These are phyloP conservation scores for Saccopteryx leptura DNA, from an alignment of 2,113 vertebrate species.

Conservation along the genomic window DNA sequence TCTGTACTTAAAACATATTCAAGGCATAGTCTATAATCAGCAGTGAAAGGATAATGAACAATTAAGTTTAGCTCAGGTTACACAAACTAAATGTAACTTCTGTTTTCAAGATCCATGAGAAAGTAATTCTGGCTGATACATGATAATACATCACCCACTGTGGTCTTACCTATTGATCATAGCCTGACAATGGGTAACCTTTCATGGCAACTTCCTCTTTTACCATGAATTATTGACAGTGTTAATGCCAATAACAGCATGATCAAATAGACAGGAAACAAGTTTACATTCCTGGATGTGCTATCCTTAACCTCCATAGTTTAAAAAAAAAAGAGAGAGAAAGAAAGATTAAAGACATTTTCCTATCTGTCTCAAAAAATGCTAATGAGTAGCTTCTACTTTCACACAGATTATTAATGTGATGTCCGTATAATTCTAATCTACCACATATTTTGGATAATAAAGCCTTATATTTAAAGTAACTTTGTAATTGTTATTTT, in stretches of 20 bases:
- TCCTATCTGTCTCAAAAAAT: constrained; percentile 41
- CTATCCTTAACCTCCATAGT: constrained; percentile 34
- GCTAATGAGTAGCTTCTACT: constrained; percentile 14
- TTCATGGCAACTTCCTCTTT: constrained; percentile 67
- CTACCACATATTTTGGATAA: not conserved
- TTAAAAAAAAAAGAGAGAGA: not conserved
- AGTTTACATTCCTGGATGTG: constrained; percentile 67
- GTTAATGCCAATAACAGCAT: constrained; percentile 72
- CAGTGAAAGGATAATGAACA: constrained; percentile 44
- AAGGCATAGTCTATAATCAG: constrained; percentile 31
- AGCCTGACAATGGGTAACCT: constrained; percentile 62
- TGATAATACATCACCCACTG: constrained; percentile 71
- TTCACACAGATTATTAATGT: not conserved
- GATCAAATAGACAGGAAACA: constrained; percentile 70
- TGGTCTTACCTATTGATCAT: constrained; percentile 66
- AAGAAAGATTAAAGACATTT: not conserved
- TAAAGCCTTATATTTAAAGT: not conserved
- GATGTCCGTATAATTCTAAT: constrained; percentile 3
- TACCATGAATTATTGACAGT: constrained; percentile 79
- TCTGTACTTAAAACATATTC: constrained; percentile 42
- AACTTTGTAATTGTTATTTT: not conserved
- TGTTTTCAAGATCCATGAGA: constrained; percentile 32
- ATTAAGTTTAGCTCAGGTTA: constrained; percentile 62
- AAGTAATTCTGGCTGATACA: constrained; percentile 74
- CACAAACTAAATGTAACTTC: constrained; percentile 76